These are phyloP conservation scores for Cinclus cinclus DNA, from an alignment of 2,113 vertebrate genomes.

Conservation along the genomic window DNA sequence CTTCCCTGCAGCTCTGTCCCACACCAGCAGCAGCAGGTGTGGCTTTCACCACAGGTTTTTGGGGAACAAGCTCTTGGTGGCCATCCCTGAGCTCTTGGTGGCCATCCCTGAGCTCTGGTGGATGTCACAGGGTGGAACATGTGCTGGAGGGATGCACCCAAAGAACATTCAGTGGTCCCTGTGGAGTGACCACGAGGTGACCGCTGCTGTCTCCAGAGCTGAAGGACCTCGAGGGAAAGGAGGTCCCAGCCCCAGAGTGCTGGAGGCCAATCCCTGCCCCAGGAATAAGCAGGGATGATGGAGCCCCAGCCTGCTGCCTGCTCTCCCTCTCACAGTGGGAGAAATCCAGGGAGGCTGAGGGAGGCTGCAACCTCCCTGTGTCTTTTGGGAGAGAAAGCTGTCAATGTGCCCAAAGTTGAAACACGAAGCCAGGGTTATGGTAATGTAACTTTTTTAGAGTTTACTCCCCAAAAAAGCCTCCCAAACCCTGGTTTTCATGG, in stretches of 20 bases:
- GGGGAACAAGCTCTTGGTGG: background rate
- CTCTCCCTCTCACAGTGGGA: background rate
- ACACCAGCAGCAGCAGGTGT: background rate
- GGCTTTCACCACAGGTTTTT: background rate
- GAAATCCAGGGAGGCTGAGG: background rate
- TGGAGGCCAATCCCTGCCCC: background rate
- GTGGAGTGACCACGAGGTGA: background rate
- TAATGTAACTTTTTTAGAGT: background rate
- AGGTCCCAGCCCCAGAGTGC: background rate
- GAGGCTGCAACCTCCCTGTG: background rate
- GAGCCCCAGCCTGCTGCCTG: accelerated
- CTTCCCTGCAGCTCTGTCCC: background rate
- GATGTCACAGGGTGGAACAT: background rate
- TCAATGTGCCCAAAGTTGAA: background rate
- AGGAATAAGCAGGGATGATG: accelerated
- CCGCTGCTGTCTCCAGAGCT: accelerated
- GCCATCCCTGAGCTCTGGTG: background rate
- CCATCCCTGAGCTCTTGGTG: background rate
- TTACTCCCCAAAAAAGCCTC: background rate
- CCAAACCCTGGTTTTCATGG: background rate
- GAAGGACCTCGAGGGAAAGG: background rate
- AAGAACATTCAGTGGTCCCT: background rate
- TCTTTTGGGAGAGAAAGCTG: background rate
- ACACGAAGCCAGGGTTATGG: background rate
- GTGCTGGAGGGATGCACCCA: background rate